A percentile compares a stretch with the other conserved stretches of the same genome.
These are phyloP conservation scores for Oryzias woworae DNA, from an alignment of 2,113 vertebrate species.

Conservation along the genomic window DNA sequence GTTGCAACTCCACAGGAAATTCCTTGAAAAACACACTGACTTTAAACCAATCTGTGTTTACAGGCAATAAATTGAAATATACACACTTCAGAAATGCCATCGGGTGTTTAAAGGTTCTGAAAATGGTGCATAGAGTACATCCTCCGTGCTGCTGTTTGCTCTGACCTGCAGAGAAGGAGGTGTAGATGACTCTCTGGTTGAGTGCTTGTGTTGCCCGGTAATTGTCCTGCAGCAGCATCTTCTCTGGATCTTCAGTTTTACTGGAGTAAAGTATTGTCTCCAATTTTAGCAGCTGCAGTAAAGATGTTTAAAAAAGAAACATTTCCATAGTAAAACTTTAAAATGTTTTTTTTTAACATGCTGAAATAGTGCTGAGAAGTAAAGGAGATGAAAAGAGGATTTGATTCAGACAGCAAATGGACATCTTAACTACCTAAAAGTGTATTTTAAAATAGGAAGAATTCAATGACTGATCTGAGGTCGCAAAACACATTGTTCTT, in stretches of 20 bases:
- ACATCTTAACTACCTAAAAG: no score
- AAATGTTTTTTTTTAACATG: no score
- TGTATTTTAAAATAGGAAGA: no score
- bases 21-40: not conserved
- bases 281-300: slow-evolving; percentile 71
- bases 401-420: no score
- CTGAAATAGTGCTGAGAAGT: no score
- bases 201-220: slow-evolving; percentile 71
- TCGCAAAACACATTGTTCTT: no score
- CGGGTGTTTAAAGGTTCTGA: not conserved
- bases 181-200: slow-evolving; percentile 70
- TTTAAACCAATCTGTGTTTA: no score
- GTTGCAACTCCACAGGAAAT: not conserved
- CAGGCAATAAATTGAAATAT: no score
- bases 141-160: not conserved
- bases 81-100: not conserved
- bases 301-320: not conserved
- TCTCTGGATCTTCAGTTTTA: slow-evolving; percentile 31
- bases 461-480: no score
- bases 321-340: no score
- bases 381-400: no score
- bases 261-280: slow-evolving; percentile 74
- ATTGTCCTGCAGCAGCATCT: slow-evolving; percentile 74
- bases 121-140: not conserved
- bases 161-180: slow-evolving; percentile 75